These are phyloP conservation scores for Molossus alvarezi DNA, from an alignment of 2,797 vertebrate genomes.

Conservation along the genomic window DNA sequence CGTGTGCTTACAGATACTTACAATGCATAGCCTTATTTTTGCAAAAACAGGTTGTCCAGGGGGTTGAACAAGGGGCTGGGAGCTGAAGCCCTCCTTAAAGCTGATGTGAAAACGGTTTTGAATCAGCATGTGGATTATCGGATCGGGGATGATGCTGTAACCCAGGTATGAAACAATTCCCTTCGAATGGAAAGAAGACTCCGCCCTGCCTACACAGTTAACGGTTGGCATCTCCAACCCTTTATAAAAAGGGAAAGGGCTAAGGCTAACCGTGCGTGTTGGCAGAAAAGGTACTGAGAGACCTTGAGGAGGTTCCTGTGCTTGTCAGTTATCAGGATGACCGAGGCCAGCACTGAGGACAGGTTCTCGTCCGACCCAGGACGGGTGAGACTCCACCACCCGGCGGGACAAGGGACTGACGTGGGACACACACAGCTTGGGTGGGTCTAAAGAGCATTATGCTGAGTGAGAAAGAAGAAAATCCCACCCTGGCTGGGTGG, in stretches of 20 bases:
- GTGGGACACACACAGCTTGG: too few relatives aligned
- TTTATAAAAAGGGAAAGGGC: conserved; percentile 28
- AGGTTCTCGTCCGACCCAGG: too few relatives aligned
- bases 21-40: not conserved
- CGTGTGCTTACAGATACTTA: not conserved
- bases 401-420: too few relatives aligned
- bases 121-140: not conserved
- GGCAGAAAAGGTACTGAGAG: not conserved
- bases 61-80: not conserved
- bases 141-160: not conserved
- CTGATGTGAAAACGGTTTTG: not conserved
- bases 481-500: too few relatives aligned
- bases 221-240: not conserved
- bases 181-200: not conserved
- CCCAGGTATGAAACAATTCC: not conserved
- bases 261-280: not conserved
- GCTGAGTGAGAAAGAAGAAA: too few relatives aligned
- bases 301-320: conserved; percentile 5
- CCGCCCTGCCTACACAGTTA: not conserved
- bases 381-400: too few relatives aligned
- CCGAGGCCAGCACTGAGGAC: too few relatives aligned
- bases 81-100: not conserved
- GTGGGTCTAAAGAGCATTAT: too few relatives aligned
- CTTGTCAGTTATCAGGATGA: conserved; percentile 3
- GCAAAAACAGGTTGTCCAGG: not conserved